Evolutionary conservation across 2,888 invertebrate species (phyloP).

Genomic region (Blomia tropicalis): DNA sequence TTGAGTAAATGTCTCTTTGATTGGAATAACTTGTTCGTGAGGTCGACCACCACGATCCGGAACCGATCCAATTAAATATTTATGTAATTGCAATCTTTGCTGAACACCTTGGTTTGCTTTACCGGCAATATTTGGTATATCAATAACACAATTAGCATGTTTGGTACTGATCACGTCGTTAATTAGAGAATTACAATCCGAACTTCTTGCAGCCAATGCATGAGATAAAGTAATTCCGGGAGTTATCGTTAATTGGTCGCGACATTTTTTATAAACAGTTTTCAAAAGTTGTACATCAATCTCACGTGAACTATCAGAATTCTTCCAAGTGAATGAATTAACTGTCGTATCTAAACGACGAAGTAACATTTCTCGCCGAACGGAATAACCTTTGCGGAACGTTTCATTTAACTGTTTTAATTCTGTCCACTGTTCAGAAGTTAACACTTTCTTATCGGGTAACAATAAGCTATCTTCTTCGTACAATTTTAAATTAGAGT

Average conservation of each 20-base stretch:
- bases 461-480: conserved; percentile 24
- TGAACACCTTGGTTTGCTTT: conserved; percentile 24
- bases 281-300: conserved; percentile 43
- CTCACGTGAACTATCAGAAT: conserved; percentile 5
- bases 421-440: conserved; percentile 64
- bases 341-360: conserved; percentile 87
- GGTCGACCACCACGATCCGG: conserved; percentile 89
- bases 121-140: conserved; percentile 19
- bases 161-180: conserved; percentile 24
- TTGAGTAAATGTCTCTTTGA: conserved; percentile 95
- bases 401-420: conserved; percentile 53
- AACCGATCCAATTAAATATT: conserved; percentile 43
- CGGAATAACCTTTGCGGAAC: conserved; percentile 61
- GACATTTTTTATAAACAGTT: conserved; percentile 42
- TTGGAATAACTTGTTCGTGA: conserved; percentile 74
- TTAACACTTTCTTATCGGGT: conserved; percentile 39
- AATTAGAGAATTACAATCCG: conserved; percentile 30
- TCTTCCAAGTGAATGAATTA: conserved; percentile 62
- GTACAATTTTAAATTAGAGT: neutral
- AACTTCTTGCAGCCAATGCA: conserved; percentile 64
- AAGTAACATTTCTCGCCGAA: conserved; percentile 67
- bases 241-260: conserved; percentile 42
- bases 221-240: conserved; percentile 56
- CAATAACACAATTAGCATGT: conserved; percentile 23
- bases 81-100: conserved; percentile 22